phyloP scores from a whole-genome alignment of 2,888 invertebrate genomes.

The Laothoe populi region DNA sequence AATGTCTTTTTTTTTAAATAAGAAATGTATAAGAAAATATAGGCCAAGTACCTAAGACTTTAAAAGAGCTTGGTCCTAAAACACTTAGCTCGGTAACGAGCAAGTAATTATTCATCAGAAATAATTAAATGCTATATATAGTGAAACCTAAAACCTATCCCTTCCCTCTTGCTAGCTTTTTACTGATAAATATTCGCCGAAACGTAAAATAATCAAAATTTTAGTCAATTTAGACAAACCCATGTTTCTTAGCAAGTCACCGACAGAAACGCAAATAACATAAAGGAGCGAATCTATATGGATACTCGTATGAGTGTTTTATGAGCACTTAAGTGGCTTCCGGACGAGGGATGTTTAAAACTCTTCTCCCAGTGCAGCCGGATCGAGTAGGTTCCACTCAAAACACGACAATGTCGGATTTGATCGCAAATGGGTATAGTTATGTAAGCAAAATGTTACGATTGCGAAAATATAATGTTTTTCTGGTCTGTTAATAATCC shows the following conservation, averaged over 20 bases:
- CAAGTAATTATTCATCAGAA: too few species aligned
- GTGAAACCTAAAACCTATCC: too few species aligned
- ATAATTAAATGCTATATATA: too few species aligned
- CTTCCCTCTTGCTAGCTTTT: too few species aligned
- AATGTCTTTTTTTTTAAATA: too few species aligned
- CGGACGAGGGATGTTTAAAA: slow-evolving; percentile 73
- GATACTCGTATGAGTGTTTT: slow-evolving; percentile 74
- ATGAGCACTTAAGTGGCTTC: slow-evolving; percentile 76
- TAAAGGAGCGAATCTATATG: slow-evolving; percentile 63
- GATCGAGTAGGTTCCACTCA: slow-evolving; percentile 65
- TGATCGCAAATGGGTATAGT: slow-evolving; percentile 61
- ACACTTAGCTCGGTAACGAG: too few species aligned
- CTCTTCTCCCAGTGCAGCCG: slow-evolving; percentile 55
- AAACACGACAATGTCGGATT: slow-evolving; percentile 73
- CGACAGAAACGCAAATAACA: slow-evolving; percentile 56
- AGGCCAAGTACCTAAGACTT: too few species aligned
- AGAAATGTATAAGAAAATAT: too few species aligned
- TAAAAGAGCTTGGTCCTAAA: too few species aligned
- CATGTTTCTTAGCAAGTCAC: slow-evolving; percentile 40
- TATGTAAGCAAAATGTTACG: slow-evolving; percentile 59
- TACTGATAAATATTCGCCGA: too few species aligned
- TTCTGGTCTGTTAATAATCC: background rate
- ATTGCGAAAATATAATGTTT: slow-evolving; percentile 58
- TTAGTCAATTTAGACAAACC: too few species aligned
- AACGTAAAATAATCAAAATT: too few species aligned